Conservation (phyloP, 2,888 invertebrate genomes). For the Scaptodrosophila latifasciaeformis region DNA sequence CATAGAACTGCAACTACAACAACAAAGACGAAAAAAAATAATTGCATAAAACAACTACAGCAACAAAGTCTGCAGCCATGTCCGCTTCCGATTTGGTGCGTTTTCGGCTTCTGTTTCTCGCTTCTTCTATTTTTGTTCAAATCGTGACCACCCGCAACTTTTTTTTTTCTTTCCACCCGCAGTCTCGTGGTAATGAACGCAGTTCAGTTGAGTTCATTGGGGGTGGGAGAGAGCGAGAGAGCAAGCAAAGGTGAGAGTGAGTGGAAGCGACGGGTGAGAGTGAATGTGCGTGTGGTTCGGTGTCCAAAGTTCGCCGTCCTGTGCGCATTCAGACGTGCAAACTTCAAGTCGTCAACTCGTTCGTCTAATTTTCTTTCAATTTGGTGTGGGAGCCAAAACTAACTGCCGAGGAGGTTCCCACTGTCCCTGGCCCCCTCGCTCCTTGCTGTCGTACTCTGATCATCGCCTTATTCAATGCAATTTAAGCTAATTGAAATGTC, state of each 20-base stretch:
- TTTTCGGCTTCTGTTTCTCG: constrained; percentile 9
- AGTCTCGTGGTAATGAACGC: constrained; percentile 44
- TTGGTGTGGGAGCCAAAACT: constrained; percentile 33
- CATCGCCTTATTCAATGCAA: constrained; percentile 29
- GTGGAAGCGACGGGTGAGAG: too few species aligned
- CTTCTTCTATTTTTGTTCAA: too few species aligned
- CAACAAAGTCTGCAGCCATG: background rate
- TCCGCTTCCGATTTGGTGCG: constrained; percentile 30
- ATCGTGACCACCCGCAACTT: constrained; percentile 62
- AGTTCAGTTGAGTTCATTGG: too few species aligned
- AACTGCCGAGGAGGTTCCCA: too few species aligned
- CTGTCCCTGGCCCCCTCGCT: background rate
- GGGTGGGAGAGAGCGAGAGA: too few species aligned
- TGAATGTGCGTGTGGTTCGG: background rate
- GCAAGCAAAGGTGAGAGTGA: too few species aligned
- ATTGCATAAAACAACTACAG: background rate
- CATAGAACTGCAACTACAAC: background rate
- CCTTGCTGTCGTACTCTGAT: background rate
- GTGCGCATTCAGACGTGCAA: constrained; percentile 33
- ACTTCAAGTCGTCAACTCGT: constrained; percentile 51
- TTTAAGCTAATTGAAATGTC: constrained; percentile 61
- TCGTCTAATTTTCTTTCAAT: constrained; percentile 52
- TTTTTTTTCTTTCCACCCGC: constrained; percentile 53
- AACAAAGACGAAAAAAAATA: background rate
- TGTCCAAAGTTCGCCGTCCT: constrained; percentile 5